Evolutionary conservation across 2,888 invertebrate genomes (phyloP).

Genomic region (Protophormia terraenovae): DNA sequence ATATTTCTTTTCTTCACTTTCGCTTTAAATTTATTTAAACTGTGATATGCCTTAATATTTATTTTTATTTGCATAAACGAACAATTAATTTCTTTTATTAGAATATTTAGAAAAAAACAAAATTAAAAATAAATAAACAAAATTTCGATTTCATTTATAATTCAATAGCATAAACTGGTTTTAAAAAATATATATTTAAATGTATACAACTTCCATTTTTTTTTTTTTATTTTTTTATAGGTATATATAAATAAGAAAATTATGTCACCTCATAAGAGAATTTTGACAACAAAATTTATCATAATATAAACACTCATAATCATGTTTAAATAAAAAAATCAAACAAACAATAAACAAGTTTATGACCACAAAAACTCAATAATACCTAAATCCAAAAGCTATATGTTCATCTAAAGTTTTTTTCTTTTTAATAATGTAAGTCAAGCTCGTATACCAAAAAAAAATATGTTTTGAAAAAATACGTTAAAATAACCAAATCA

Average conservation of each 20-base stretch:
- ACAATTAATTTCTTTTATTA: not conserved
- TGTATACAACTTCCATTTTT: not conserved
- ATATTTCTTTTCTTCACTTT: too few species aligned
- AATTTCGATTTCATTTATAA: slow-evolving; percentile 26
- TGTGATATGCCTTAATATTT: not conserved
- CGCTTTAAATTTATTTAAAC: not conserved
- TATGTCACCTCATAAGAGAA: slow-evolving; percentile 14
- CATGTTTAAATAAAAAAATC: not conserved
- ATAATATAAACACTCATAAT: not conserved
- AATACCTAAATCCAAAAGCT: slow-evolving; percentile 10
- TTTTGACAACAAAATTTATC: not conserved
- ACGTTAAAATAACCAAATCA: slow-evolving; percentile 6
- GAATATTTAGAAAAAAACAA: too few species aligned
- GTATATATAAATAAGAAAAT: not conserved
- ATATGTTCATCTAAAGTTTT: slow-evolving; percentile 16
- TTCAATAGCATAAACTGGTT: not conserved
- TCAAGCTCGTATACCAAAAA: slow-evolving; percentile 10
- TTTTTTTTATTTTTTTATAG: not conserved
- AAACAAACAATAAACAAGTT: slow-evolving; percentile 33
- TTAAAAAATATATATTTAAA: not conserved
- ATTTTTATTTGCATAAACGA: not conserved
- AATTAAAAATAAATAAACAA: not conserved
- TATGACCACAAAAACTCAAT: not conserved
- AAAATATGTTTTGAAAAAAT: too few species aligned
- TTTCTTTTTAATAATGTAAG: slow-evolving; percentile 12